A percentile compares a stretch with the other conserved stretches of the same genome.
phyloP scores from a whole-genome alignment of 2,113 vertebrate genomes.

The Sarotherodon lohbergeri region DNA sequence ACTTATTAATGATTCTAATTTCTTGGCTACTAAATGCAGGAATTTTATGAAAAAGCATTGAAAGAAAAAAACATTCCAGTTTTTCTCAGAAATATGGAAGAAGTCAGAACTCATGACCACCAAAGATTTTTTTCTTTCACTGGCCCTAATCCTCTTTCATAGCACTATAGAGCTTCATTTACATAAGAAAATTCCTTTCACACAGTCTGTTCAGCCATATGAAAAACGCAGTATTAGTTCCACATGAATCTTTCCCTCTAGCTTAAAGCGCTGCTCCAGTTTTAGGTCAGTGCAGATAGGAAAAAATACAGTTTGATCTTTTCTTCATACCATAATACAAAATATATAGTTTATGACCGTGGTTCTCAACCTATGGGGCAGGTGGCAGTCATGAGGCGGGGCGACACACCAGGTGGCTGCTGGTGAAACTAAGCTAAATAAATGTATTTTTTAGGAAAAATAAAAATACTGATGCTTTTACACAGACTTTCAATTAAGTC shows the following conservation, averaged over 20 bases:
- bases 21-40: neutral
- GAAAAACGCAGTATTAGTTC: neutral
- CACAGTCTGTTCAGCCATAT: neutral
- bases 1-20: neutral
- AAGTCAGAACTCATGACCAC: neutral
- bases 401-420: neutral
- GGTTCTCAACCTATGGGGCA: neutral
- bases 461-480: neutral
- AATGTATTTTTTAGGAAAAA: accelerated
- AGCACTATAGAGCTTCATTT: neutral
- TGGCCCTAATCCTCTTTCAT: neutral
- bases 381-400: accelerated
- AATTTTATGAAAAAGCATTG: neutral
- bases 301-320: neutral
- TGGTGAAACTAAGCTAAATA: neutral
- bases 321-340: neutral
- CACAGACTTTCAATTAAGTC: neutral
- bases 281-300: neutral
- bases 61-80: neutral
- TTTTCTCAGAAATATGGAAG: neutral
- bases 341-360: neutral
- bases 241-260: neutral
- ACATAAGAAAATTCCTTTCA: neutral
- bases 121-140: neutral
- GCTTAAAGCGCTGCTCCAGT: neutral